These are phyloP conservation scores for Ochropleura plecta DNA, from an alignment of 2,888 invertebrate species.

Conservation along the genomic window DNA sequence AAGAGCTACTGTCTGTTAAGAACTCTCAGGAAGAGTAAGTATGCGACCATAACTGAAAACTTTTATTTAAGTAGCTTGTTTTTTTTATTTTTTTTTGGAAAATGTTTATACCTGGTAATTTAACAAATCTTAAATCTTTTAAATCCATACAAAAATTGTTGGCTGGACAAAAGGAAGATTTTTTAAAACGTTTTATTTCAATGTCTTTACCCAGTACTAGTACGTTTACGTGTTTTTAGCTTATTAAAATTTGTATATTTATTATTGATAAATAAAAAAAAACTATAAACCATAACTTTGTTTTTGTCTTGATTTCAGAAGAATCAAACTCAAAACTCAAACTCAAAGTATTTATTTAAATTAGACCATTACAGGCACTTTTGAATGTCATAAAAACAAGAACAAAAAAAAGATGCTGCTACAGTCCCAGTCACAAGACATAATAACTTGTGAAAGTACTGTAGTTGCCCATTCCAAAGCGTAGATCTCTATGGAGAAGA, in stretches of 20 bases:
- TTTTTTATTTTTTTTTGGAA: not conserved
- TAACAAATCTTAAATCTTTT: slow-evolving; percentile 6
- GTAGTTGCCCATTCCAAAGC: no score
- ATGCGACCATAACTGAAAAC: not conserved
- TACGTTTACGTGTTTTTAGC: not conserved
- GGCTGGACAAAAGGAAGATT: not conserved
- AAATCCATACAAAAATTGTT: slow-evolving; percentile 5
- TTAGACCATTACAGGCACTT: no score
- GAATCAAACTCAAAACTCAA: no score
- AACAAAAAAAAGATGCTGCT: no score
- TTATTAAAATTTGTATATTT: slow-evolving; percentile 1
- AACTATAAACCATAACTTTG: not conserved
- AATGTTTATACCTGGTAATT: no score
- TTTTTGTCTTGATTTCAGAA: not conserved
- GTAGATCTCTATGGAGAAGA: no score
- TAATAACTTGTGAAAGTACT: no score
- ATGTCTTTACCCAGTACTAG: slow-evolving; percentile 1
- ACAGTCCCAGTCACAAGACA: no score
- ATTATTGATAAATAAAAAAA: not conserved
- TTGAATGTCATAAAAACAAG: no score
- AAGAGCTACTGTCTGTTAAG: not conserved
- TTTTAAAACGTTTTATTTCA: slow-evolving; percentile 9
- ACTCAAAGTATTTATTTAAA: no score
- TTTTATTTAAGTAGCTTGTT: not conserved
- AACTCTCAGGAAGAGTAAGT: not conserved